Conservation (phyloP, 2,797 vertebrate genomes). For the Loris lydekkerianus region DNA sequence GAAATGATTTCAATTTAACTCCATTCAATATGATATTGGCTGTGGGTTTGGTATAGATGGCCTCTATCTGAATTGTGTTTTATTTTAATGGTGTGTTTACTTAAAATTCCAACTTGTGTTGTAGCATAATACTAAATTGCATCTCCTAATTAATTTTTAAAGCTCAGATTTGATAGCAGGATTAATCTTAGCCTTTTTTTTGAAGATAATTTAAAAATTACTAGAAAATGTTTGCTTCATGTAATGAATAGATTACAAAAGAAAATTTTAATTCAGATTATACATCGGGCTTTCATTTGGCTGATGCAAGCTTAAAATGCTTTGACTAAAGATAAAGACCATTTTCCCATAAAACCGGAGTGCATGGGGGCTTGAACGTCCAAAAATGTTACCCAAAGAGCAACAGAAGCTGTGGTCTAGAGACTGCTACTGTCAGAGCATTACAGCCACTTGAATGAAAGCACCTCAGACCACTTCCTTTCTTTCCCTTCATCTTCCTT, state of each 20-base stretch:
- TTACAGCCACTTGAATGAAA: neutral
- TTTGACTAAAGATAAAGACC: constrained; percentile 5
- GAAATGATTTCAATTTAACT: too few relatives aligned
- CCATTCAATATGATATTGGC: too few relatives aligned
- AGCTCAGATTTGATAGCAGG: neutral
- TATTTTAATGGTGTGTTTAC: constrained; percentile 42
- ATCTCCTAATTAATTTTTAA: constrained; percentile 38
- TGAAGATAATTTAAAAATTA: constrained; percentile 60
- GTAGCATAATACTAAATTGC: neutral
- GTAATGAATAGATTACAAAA: neutral
- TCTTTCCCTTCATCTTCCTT: neutral
- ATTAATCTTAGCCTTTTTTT: constrained; percentile 49
- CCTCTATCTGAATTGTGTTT: neutral
- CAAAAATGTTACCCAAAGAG: neutral
- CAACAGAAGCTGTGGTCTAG: neutral
- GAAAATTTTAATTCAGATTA: constrained; percentile 19
- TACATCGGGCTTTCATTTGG: neutral
- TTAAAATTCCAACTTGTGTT: constrained; percentile 29
- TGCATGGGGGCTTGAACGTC: neutral
- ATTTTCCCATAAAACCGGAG: neutral
- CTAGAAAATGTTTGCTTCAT: neutral
- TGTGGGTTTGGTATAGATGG: too few relatives aligned
- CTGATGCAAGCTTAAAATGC: neutral
- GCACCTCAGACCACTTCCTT: neutral
- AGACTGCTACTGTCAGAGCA: neutral